These are phyloP conservation scores for Phyllostomus hastatus DNA, from an alignment of 2,113 vertebrate species.

Conservation along the genomic window DNA sequence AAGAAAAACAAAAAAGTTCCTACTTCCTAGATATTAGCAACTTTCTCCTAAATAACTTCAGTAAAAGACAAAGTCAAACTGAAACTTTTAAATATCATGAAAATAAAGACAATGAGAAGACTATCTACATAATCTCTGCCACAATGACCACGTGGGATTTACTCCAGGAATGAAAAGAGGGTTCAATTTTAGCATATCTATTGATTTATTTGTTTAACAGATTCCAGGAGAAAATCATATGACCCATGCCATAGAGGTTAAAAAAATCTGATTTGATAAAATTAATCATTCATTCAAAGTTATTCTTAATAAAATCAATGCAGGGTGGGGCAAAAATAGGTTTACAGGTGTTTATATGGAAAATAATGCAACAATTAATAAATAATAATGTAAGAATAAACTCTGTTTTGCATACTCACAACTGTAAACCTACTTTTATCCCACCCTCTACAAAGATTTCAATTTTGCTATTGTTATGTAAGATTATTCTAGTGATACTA, in stretches of 20 bases:
- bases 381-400: not conserved
- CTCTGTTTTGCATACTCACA: not conserved
- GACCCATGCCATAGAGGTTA: not conserved
- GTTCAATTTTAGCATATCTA: not conserved
- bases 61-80: not conserved
- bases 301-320: conserved; percentile 20
- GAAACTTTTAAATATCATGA: not conserved
- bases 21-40: not conserved
- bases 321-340: not conserved
- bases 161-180: not conserved
- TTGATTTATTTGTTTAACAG: not conserved
- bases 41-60: not conserved
- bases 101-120: conserved; percentile 3
- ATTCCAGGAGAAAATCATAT: not conserved
- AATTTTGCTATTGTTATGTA: not conserved
- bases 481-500: conserved; percentile 3
- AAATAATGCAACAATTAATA: not conserved
- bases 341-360: not conserved
- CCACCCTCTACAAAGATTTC: not conserved
- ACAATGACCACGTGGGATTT: not conserved
- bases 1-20: not conserved
- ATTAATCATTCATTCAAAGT: conserved; percentile 2
- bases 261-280: conserved; percentile 5
- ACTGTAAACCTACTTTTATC: not conserved
- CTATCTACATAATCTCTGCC: not conserved